A percentile compares a stretch with the other conserved stretches of the same genome.
These are phyloP conservation scores for Anagrus nilaparvatae DNA, from an alignment of 1,140 invertebrate species.

Conservation along the genomic window DNA sequence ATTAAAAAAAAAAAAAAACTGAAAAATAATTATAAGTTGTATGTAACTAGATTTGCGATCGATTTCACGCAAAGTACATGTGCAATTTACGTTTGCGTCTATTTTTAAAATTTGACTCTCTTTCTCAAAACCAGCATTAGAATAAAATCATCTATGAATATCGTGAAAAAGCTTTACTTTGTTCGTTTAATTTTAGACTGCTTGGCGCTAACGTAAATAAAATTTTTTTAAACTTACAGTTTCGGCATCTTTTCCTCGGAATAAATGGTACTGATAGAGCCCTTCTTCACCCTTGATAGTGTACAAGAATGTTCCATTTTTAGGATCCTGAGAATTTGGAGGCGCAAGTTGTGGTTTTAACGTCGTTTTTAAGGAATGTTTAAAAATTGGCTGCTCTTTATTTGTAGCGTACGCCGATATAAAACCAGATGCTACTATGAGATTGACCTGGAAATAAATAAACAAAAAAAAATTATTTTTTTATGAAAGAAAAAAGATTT, in stretches of 20 bases:
- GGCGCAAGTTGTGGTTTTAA: constrained; percentile 30
- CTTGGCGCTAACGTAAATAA: no score
- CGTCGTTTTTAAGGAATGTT: constrained; percentile 26
- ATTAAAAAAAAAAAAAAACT: no score
- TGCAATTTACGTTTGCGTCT: constrained; percentile 9
- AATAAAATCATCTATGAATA: not conserved
- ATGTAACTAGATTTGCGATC: no score
- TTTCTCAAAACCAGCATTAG: not conserved
- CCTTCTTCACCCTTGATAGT: constrained; percentile 32
- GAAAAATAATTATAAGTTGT: no score
- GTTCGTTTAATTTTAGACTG: no score
- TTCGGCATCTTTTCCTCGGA: constrained; percentile 27
- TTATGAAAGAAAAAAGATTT: no score
- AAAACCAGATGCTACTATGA: constrained; percentile 27
- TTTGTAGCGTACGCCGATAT: constrained; percentile 29
- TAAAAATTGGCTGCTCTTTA: constrained; percentile 30
- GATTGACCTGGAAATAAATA: constrained; percentile 27
- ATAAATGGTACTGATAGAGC: constrained; percentile 31
- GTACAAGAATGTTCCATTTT: constrained; percentile 29
- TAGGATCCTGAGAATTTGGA: constrained; percentile 26
- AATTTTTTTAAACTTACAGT: constrained; percentile 30
- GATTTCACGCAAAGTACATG: constrained; percentile 6
- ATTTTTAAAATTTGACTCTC: constrained; percentile 10
- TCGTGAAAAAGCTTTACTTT: not conserved
- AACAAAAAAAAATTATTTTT: no score